Conservation (phyloP, 2,113 vertebrate species). For the Podilymbus podiceps region DNA sequence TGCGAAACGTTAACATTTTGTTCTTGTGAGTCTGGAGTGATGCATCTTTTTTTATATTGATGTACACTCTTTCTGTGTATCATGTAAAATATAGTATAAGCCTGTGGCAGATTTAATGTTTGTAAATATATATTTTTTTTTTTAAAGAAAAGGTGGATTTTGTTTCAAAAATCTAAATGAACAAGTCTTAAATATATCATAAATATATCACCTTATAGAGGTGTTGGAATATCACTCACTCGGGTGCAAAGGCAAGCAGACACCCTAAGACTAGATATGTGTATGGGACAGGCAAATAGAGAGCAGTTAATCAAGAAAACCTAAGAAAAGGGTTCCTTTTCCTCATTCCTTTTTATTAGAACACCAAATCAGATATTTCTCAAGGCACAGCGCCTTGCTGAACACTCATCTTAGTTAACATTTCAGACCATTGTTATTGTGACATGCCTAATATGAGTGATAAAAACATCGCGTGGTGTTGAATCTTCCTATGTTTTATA, state of each 20-base stretch:
- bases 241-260: slow-evolving; percentile 20
- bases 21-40: slow-evolving; percentile 24
- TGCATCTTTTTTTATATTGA: slow-evolving; percentile 15
- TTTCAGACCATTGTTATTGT: slow-evolving; percentile 15
- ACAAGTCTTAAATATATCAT: slow-evolving; percentile 77
- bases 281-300: background rate
- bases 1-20: background rate
- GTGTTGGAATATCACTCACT: slow-evolving; percentile 61
- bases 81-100: slow-evolving; percentile 75
- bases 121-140: slow-evolving; percentile 81
- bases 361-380: slow-evolving; percentile 72
- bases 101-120: slow-evolving; percentile 77
- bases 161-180: slow-evolving; percentile 95
- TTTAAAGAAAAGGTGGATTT: slow-evolving; percentile 85
- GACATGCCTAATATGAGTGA: slow-evolving; percentile 59
- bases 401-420: slow-evolving; percentile 48
- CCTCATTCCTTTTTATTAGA: slow-evolving; percentile 60
- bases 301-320: background rate
- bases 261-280: background rate
- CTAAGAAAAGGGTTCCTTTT: slow-evolving; percentile 43
- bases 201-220: slow-evolving; percentile 68
- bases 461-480: slow-evolving; percentile 65
- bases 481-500: slow-evolving; percentile 77
- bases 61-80: slow-evolving; percentile 56
- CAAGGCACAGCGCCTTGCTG: slow-evolving; percentile 66